Conservation (phyloP, 53 echinoderm and acorn worm species). For the Paracentrotus lividus region DNA sequence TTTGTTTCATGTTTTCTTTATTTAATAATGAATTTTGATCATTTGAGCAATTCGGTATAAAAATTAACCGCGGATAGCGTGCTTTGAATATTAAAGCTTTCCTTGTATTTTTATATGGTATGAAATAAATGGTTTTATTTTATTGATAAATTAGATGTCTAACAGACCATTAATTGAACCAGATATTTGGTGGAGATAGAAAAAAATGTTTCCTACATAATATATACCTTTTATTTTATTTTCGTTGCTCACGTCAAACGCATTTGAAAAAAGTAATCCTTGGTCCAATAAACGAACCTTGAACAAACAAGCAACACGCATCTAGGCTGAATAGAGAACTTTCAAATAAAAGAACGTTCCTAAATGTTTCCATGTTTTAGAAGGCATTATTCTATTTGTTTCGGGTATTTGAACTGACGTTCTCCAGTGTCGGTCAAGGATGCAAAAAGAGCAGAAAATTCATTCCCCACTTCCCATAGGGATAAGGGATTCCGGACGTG, state of each 20-base stretch:
- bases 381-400: conserved; percentile 36
- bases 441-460: not conserved
- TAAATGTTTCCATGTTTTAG: conserved; percentile 27
- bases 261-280: not conserved
- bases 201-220: not conserved
- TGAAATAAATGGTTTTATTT: not conserved
- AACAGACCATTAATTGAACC: not conserved
- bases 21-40: too few species aligned
- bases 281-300: not conserved
- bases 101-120: too few species aligned
- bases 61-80: too few species aligned
- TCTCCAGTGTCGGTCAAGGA: conserved; percentile 18
- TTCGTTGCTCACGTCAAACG: not conserved
- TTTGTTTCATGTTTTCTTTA: too few species aligned
- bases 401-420: conserved; percentile 38
- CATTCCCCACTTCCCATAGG: not conserved
- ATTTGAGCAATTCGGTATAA: too few species aligned
- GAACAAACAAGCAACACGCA: conserved; percentile 6
- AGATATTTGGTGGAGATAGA: not conserved
- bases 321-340: not conserved
- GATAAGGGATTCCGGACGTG: not conserved
- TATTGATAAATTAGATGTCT: not conserved
- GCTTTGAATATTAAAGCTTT: too few species aligned
- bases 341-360: not conserved
- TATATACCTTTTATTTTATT: not conserved